Percentiles rank a stretch among this genome's conserved stretches.
Evolutionary conservation across 2,113 vertebrate species (phyloP).

Genomic region (Paracanthobrama guichenoti): DNA sequence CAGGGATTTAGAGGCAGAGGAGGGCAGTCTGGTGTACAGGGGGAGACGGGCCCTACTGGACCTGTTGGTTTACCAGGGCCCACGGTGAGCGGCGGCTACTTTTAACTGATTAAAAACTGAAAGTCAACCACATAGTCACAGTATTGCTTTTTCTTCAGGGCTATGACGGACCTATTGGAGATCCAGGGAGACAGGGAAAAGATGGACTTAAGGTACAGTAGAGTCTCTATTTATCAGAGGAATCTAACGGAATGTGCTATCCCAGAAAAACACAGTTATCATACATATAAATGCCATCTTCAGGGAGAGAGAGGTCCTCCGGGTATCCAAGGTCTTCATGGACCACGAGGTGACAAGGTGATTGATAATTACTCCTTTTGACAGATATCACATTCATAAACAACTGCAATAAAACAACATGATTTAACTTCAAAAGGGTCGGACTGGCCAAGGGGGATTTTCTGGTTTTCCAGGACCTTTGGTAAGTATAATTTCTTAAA

Average conservation of each 20-base stretch:
- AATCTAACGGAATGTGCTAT: not conserved
- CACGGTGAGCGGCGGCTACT: conserved; percentile 59
- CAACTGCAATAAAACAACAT: not conserved
- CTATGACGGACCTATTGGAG: conserved; percentile 73
- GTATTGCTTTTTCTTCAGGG: conserved; percentile 63
- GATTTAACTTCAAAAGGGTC: conserved; percentile 63
- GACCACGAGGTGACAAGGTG: conserved; percentile 73
- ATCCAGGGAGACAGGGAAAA: conserved; percentile 71
- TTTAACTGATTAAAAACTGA: not conserved
- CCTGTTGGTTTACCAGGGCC: conserved; percentile 65
- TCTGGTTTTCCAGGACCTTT: conserved; percentile 68
- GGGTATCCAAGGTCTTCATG: conserved; percentile 67
- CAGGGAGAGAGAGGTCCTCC: conserved; percentile 69
- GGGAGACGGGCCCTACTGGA: conserved; percentile 65
- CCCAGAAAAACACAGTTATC: not conserved
- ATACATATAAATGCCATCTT: conserved; percentile 16
- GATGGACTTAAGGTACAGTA: conserved; percentile 73
- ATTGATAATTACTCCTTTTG: not conserved
- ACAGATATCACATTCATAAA: not conserved
- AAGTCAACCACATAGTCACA: not conserved
- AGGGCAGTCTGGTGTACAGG: conserved; percentile 68
- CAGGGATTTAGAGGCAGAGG: conserved; percentile 66
- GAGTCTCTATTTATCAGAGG: not conserved
- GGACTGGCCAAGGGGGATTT: conserved; percentile 70
- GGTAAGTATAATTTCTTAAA: conserved; percentile 64